Evolutionary conservation across 1,140 invertebrate species (phyloP), one percentile per base, ranked within the genome.

Genomic region (Mesaphorura yosii): DNA sequence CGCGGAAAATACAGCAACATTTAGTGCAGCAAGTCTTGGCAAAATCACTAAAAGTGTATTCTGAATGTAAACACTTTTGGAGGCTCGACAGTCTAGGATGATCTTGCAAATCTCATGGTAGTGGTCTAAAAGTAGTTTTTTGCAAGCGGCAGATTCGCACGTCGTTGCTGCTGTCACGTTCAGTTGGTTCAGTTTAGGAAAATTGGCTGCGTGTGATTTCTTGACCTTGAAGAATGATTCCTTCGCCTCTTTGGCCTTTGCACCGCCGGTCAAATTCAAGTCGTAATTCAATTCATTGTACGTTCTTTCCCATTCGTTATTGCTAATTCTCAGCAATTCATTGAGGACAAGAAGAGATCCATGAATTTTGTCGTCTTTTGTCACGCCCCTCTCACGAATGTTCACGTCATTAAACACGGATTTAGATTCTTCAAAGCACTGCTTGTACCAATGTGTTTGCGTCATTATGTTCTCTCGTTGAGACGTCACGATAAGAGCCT

Each of bases 1-100:
- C 26, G n/a, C 29, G 28, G 55, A 69, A 65, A 95, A 96, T 29
- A 78, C 76, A n/a, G 81, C 78, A 49, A 81, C 82, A 67, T 91
- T 83, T 61, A 97, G 94, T 14, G 90, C 89, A 6, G 89, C 91
- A n/a, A 98, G 69, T 48, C 92, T 75, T n/a, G 94, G 94, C 55
- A 98, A 73, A 37, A 97, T 78, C 22, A 82, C 82, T 51, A 97
- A 75, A 10, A 98, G 68, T 1, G 86, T 80, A 65, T 91, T 84
- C 64, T 96, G 91, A 27, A 96, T 85, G 67, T 89, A 82, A 0
- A 76, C 69, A 41, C 80, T 88, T 59, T 84, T 80, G 0, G 81
- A 79, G 17, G 72, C 69, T 50, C 82, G 76, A 58, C 92, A 87
- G 38, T 78, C 76, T 67, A 97, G 75, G 2, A 94, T 82, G 53